Evolutionary conservation across 1,140 invertebrate genomes (phyloP).

Genomic region (Carposina sasakii): DNA sequence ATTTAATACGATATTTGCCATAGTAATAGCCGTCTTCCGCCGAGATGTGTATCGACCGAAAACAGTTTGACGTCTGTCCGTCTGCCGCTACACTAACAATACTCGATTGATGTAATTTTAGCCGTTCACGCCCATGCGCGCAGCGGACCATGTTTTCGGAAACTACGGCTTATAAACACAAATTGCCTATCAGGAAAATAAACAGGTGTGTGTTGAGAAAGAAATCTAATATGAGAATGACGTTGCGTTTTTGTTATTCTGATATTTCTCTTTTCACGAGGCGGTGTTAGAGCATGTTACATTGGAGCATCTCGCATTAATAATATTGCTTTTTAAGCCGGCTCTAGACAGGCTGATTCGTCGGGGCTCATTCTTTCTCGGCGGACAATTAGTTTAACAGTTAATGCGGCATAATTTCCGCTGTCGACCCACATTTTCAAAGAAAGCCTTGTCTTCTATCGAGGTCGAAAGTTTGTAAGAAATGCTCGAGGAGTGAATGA

Average conservation of each 20-base stretch:
- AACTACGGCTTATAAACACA: conserved; percentile 23
- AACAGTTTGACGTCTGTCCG: conserved; percentile 20
- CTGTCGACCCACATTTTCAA: conserved; percentile 13
- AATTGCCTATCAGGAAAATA: conserved; percentile 23
- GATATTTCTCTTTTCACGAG: not conserved
- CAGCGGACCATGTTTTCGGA: conserved; percentile 11
- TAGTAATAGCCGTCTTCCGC: conserved; percentile 37
- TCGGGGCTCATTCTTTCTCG: conserved; percentile 11
- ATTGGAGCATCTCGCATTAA: conserved; percentile 2
- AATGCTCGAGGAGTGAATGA: conserved; percentile 11
- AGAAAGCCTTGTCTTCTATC: conserved; percentile 10
- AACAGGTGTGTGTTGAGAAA: too few relatives aligned
- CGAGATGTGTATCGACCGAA: conserved; percentile 32
- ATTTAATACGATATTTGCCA: conserved; percentile 44
- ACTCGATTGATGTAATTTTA: conserved; percentile 21
- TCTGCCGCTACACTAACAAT: conserved; percentile 13
- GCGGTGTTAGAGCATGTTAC: not conserved
- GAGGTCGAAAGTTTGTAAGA: conserved; percentile 15
- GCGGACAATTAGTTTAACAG: conserved; percentile 15
- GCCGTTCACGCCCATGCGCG: conserved; percentile 20
- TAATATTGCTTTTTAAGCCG: not conserved
- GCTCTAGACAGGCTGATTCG: conserved; percentile 13
- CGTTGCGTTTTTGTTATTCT: not conserved
- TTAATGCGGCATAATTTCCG: conserved; percentile 17
- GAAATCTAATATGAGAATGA: too few relatives aligned